Percentiles rank a stretch among this genome's conserved stretches.
Conservation (phyloP, 2,113 vertebrate species). For the Dicrurus megarhynchus region DNA sequence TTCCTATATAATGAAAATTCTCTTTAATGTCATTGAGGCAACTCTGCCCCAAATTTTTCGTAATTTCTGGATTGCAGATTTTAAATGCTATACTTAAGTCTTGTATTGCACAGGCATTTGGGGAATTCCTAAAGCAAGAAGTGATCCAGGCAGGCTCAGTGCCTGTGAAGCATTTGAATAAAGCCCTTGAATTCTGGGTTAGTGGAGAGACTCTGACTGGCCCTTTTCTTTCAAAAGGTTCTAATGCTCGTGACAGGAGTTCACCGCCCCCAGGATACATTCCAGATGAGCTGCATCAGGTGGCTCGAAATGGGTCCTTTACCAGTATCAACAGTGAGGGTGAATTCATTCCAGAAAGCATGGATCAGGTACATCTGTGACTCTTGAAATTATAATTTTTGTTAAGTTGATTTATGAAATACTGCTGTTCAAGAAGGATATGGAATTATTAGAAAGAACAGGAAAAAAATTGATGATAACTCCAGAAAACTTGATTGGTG, state of each 20-base stretch:
- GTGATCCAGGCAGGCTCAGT: neutral
- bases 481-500: neutral
- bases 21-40: neutral
- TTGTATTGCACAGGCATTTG: neutral
- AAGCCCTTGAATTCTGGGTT: neutral
- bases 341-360: constrained; percentile 98
- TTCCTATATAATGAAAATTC: neutral
- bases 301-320: constrained; percentile 95
- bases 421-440: neutral
- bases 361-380: constrained; percentile 88
- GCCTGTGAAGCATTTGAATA: neutral
- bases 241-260: constrained; percentile 89
- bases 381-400: neutral
- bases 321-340: constrained; percentile 99
- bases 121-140: neutral
- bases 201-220: neutral
- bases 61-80: neutral
- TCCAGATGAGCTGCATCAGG: constrained; percentile 94
- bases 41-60: neutral
- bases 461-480: neutral
- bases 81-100: neutral
- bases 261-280: constrained; percentile 98
- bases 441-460: neutral
- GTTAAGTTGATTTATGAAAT: neutral
- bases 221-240: constrained; percentile 71